A percentile compares a stretch with the other conserved stretches of the same genome.
Conservation (phyloP, 1,140 invertebrate species). For the Drosophila sturtevanti region DNA sequence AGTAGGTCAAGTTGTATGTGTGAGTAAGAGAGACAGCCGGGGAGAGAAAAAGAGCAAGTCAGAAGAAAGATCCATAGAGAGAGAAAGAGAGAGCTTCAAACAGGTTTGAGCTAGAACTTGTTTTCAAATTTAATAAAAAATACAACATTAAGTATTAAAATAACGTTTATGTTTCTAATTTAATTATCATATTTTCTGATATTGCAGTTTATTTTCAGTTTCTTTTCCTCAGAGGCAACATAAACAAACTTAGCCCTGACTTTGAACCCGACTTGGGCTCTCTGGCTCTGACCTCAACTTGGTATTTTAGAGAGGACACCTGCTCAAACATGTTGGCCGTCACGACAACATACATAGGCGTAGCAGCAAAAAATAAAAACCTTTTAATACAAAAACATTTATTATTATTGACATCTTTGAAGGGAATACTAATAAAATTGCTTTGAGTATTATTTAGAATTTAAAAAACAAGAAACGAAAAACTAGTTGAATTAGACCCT, state of each 20-base stretch:
- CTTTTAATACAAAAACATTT: neutral
- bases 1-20: slow-evolving; percentile 79
- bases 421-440: neutral
- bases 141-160: neutral
- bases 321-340: slow-evolving; percentile 60
- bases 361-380: neutral
- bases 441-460: no score
- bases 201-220: neutral
- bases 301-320: slow-evolving; percentile 27
- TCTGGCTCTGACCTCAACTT: slow-evolving; percentile 51
- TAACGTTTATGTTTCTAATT: neutral
- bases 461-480: neutral
- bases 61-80: neutral
- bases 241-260: slow-evolving; percentile 78
- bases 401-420: neutral
- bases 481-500: neutral
- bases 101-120: slow-evolving; percentile 56
- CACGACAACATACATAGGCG: neutral
- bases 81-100: slow-evolving; percentile 49
- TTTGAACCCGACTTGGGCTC: slow-evolving; percentile 65
- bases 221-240: slow-evolving; percentile 22
- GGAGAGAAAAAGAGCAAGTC: slow-evolving; percentile 19
- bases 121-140: slow-evolving; percentile 1
- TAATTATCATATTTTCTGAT: neutral
- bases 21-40: slow-evolving; percentile 15